Base-by-base conservation (phyloP, 2,113 vertebrate species). In the Nibea coibor region DNA sequence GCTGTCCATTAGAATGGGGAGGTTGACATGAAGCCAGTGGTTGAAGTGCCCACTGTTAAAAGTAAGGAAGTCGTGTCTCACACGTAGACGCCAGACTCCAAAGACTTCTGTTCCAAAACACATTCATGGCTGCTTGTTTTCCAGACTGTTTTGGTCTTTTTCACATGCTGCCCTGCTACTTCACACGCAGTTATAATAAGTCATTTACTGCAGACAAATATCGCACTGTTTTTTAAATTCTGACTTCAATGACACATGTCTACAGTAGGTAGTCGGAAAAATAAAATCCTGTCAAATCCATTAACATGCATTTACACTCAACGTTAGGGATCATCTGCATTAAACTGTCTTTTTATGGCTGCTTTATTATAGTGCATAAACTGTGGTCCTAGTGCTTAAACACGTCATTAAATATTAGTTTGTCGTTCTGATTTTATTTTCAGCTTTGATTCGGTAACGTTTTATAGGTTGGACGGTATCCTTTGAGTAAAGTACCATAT, bases 1-100 rank as follows among this genome's bases (percentile, higher is more conserved):
- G 92, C 90, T 87, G 89, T 93, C 89, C 88, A 92, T 94, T 93
- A 93, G 92, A 91, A 87, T 57, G 71, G 35, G 72, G 68, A 89
- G 85, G 85, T 85, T 94, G 92, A 94, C 92, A 90, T 80, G 48
- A 62, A 90, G 91, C 93, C 93, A 91, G 86, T 73, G 78, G 87
- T 90, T 89, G 88, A 83, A 82, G 82, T 79, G 89, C 84, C 81
- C 82, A 67, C 70, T 82, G 85, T 87, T 90, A 85, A 87, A 89
- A 86, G 84, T 47, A 77, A 91, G 87, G 86, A 92, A 91, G 71
- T 88, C 72, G 35, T 78, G 88, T 91, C 83, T 88, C 79, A 73
- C 80, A 72, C 75, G 59, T 31, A 75, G 57, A 85, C 62, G 71
- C 73, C 58, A 78, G 80, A 14, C 75, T 81, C 72, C 43, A 79